phyloP scores from a whole-genome alignment of 2,888 invertebrate genomes.

The Villa cingulata region DNA sequence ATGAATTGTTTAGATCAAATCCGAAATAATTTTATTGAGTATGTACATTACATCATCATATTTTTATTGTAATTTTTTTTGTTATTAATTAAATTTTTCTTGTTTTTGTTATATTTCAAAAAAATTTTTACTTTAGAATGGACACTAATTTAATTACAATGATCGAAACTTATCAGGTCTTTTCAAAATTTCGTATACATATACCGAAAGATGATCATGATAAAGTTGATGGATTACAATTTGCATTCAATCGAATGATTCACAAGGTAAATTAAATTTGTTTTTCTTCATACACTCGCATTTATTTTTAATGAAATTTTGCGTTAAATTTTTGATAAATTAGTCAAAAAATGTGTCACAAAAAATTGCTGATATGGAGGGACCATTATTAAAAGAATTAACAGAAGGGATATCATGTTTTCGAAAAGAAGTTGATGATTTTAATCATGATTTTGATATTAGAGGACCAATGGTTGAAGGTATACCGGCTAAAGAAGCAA shows the following conservation, averaged over 20 bases:
- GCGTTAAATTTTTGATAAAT: no score
- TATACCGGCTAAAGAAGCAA: conserved; percentile 71
- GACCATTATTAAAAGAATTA: conserved; percentile 56
- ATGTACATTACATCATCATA: conserved; percentile 4
- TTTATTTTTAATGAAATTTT: no score
- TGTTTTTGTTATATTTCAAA: neutral
- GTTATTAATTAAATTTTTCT: neutral
- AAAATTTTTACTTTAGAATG: no score
- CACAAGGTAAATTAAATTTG: conserved; percentile 55
- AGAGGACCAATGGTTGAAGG: conserved; percentile 78
- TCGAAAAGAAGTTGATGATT: conserved; percentile 48
- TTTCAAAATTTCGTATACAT: conserved; percentile 49
- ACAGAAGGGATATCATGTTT: conserved; percentile 55
- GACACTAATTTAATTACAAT: conserved; percentile 62
- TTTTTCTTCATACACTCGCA: no score
- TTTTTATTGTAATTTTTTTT: neutral
- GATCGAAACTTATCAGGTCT: conserved; percentile 66
- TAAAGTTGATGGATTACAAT: conserved; percentile 61
- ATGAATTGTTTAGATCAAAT: conserved; percentile 67
- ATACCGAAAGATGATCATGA: conserved; percentile 67
- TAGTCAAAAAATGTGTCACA: conserved; percentile 26
- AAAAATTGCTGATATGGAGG: conserved; percentile 49
- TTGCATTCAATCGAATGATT: conserved; percentile 63
- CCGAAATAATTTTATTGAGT: conserved; percentile 60
- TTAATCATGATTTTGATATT: conserved; percentile 57